A percentile compares a stretch with the other conserved stretches of the same genome.
These are phyloP conservation scores for Corvus moneduloides DNA, from an alignment of 2,113 vertebrate genomes.

Conservation along the genomic window DNA sequence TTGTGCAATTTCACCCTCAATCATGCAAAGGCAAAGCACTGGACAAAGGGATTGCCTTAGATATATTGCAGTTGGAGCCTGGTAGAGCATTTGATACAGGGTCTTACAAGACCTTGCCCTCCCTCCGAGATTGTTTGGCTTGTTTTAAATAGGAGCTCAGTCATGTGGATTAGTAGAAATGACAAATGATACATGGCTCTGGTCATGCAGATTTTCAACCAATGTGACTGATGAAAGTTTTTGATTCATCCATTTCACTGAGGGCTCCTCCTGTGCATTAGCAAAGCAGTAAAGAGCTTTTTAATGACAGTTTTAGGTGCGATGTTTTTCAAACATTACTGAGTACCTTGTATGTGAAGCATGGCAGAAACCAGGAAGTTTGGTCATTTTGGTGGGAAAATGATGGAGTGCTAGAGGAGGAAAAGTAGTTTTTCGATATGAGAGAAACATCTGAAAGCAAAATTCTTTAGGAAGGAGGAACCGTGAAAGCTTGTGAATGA, in stretches of 20 bases:
- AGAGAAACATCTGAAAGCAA: neutral
- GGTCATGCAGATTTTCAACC: neutral
- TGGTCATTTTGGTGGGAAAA: neutral
- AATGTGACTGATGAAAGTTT: neutral
- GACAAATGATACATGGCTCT: neutral
- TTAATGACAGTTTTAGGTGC: neutral
- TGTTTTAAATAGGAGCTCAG: neutral
- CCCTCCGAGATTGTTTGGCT: neutral
- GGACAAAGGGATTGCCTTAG: constrained; percentile 1
- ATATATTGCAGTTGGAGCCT: constrained; percentile 26
- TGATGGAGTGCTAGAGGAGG: neutral
- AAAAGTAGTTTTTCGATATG: neutral
- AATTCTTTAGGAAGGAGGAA: neutral
- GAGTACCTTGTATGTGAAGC: neutral
- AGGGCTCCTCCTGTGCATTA: neutral
- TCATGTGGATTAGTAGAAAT: neutral
- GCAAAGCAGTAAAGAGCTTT: neutral
- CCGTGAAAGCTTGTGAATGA: neutral
- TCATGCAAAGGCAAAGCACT: neutral
- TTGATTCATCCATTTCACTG: neutral
- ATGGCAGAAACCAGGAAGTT: neutral
- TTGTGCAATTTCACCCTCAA: constrained; percentile 10
- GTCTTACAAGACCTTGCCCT: neutral
- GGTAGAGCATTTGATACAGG: neutral
- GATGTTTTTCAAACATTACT: neutral